phyloP scores from a whole-genome alignment of 2,888 invertebrate species.

The Zhuqinia jingwanae region DNA sequence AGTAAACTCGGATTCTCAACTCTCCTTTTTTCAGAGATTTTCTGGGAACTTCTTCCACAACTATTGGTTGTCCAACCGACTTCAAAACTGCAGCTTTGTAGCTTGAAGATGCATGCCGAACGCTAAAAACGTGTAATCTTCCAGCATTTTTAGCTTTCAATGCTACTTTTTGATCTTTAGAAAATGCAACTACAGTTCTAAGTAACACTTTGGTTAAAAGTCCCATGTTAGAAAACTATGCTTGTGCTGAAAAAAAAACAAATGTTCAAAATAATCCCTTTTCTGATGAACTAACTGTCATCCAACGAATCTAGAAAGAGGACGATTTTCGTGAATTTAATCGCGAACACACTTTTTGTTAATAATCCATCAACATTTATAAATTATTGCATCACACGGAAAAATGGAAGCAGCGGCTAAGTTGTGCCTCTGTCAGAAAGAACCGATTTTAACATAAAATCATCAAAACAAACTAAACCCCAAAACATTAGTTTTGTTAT shows the following conservation, averaged over 20 bases:
- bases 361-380: too few relatives aligned
- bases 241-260: not conserved
- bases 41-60: slow-evolving; percentile 82
- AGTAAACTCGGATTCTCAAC: slow-evolving; percentile 85
- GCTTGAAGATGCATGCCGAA: slow-evolving; percentile 52
- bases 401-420: too few relatives aligned
- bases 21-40: slow-evolving; percentile 82
- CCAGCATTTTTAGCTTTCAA: too few relatives aligned
- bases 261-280: not conserved
- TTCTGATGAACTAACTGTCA: not conserved
- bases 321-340: too few relatives aligned
- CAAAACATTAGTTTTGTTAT: too few relatives aligned
- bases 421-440: too few relatives aligned
- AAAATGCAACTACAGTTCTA: not conserved
- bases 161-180: not conserved
- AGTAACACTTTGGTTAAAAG: slow-evolving; percentile 13
- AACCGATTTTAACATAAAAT: too few relatives aligned
- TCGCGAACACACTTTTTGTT: too few relatives aligned
- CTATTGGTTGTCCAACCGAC: slow-evolving; percentile 82
- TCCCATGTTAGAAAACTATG: slow-evolving; percentile 6
- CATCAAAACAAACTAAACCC: too few relatives aligned
- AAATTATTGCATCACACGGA: too few relatives aligned
- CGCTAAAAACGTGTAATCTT: not conserved
- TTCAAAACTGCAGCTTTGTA: slow-evolving; percentile 83
- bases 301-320: too few relatives aligned